Conservation (phyloP, 2,888 invertebrate species). For the Nephrotoma appendiculata region DNA sequence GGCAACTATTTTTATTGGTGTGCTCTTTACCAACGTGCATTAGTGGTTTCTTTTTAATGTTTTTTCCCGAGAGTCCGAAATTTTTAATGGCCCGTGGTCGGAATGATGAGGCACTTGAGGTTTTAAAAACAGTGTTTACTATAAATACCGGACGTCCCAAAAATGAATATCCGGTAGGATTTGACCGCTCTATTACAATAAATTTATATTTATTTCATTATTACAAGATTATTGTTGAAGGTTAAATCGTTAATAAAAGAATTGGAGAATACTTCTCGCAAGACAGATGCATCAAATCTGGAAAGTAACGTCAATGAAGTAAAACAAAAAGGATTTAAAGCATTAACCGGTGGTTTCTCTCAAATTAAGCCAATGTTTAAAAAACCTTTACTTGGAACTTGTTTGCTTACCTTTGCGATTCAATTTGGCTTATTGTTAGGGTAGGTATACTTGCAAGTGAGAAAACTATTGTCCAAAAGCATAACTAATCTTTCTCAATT, state of each 20-base stretch:
- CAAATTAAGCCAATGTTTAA: slow-evolving; percentile 52
- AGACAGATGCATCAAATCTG: not conserved
- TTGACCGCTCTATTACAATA: not conserved
- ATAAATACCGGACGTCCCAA: slow-evolving; percentile 47
- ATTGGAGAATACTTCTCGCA: not conserved
- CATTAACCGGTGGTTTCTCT: slow-evolving; percentile 39
- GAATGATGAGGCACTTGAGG: slow-evolving; percentile 46
- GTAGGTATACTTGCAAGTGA: slow-evolving; percentile 31
- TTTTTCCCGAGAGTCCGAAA: slow-evolving; percentile 65
- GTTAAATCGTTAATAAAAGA: slow-evolving; percentile 1
- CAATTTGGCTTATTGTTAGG: slow-evolving; percentile 51
- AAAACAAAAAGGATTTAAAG: slow-evolving; percentile 6
- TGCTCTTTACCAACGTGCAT: slow-evolving; percentile 47
- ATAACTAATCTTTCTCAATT: not conserved
- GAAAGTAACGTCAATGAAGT: not conserved
- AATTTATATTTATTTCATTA: not conserved
- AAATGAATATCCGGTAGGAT: slow-evolving; percentile 49
- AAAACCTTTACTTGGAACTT: slow-evolving; percentile 43
- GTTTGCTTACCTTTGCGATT: slow-evolving; percentile 46
- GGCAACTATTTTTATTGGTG: slow-evolving; percentile 45
- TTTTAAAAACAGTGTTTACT: slow-evolving; percentile 48
- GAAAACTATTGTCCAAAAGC: not conserved
- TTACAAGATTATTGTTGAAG: not conserved
- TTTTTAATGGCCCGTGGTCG: slow-evolving; percentile 56
- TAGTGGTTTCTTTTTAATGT: slow-evolving; percentile 42